A percentile compares a stretch with the other conserved stretches of the same genome.
Evolutionary conservation across 2,113 vertebrate species (phyloP).

Genomic region (Melanerpes aurifrons): DNA sequence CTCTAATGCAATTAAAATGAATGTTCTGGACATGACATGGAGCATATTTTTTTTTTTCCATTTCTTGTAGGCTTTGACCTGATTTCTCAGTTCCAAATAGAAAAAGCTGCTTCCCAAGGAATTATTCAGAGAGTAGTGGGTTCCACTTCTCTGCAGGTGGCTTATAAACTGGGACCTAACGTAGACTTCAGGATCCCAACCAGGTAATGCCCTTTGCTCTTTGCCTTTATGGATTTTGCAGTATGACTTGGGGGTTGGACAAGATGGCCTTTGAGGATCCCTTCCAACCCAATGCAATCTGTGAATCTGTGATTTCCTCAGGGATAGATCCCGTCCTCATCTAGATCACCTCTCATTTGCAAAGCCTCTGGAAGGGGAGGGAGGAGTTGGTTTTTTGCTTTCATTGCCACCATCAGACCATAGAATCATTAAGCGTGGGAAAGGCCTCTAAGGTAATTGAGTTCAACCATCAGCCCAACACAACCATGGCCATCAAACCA

Average conservation of each 20-base stretch:
- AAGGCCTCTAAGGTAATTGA: too few relatives aligned
- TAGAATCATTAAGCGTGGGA: too few relatives aligned
- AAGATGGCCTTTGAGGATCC: too few relatives aligned
- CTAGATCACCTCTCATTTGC: background rate
- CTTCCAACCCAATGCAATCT: too few relatives aligned
- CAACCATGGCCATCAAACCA: too few relatives aligned
- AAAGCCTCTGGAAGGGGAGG: background rate
- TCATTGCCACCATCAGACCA: background rate
- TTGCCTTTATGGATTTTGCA: background rate
- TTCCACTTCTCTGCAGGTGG: conserved; percentile 80
- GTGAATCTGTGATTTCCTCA: background rate
- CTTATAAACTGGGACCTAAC: conserved; percentile 83
- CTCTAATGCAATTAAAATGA: background rate
- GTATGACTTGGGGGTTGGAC: background rate
- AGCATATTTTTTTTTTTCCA: background rate
- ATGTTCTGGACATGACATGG: background rate
- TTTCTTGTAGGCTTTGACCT: conserved; percentile 84
- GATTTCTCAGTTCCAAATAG: conserved; percentile 90
- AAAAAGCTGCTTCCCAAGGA: conserved; percentile 85
- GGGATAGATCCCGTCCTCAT: background rate
- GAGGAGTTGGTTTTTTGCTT: background rate
- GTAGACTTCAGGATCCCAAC: conserved; percentile 90
- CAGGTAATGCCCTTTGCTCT: conserved; percentile 70
- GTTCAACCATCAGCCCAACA: too few relatives aligned
- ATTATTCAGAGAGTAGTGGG: conserved; percentile 82